Evolutionary conservation across 2,797 vertebrate species (phyloP).

Genomic region (Phoeniculus purpureus): DNA sequence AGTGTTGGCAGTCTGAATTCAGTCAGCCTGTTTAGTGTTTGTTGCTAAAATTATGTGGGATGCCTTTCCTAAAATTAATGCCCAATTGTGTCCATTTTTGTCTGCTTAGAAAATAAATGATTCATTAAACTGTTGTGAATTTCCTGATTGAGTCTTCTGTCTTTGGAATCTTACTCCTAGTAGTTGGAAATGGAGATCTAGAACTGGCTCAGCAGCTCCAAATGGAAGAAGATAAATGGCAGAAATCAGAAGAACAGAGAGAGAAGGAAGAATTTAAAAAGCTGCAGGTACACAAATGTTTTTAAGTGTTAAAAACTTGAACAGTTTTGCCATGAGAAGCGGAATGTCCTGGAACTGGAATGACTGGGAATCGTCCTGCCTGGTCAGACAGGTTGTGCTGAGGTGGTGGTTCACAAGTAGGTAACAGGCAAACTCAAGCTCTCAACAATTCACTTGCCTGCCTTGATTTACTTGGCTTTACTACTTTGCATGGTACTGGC

Average conservation of each 20-base stretch:
- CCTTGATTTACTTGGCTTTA: neutral
- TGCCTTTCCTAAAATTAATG: neutral
- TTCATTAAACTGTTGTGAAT: neutral
- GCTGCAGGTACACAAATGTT: constrained; percentile 80
- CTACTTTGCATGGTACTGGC: neutral
- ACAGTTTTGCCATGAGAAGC: neutral
- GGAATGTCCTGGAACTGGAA: neutral
- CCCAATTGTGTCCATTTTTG: neutral
- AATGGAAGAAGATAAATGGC: constrained; percentile 78
- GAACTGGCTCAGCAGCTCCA: constrained; percentile 84
- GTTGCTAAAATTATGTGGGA: neutral
- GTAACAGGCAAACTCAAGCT: neutral
- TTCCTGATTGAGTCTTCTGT: neutral
- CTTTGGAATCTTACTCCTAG: constrained; percentile 25
- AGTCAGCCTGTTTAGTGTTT: neutral
- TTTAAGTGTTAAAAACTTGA: neutral
- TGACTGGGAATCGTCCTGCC: neutral
- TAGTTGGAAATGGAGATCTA: constrained; percentile 67
- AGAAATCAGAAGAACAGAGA: constrained; percentile 70
- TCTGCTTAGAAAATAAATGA: neutral
- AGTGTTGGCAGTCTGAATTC: neutral
- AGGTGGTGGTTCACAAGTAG: neutral
- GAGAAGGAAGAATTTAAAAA: constrained; percentile 86
- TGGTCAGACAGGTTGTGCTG: neutral
- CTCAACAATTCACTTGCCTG: rapidly evolving